A percentile compares a stretch with the other conserved stretches of the same genome.
Conservation (phyloP, 2,888 invertebrate genomes). For the Trichopoda pennipes region DNA sequence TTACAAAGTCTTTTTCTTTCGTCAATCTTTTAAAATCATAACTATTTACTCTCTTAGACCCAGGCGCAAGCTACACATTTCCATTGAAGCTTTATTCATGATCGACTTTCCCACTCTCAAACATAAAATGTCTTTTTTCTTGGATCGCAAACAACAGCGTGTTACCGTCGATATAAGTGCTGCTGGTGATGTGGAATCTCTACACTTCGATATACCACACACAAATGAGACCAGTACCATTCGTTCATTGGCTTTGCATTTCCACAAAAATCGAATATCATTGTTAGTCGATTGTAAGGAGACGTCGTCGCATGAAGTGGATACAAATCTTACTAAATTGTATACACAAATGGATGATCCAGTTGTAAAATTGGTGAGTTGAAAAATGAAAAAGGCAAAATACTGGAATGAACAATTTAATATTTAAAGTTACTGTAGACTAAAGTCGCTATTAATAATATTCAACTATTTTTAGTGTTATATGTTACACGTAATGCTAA, state of each 20-base stretch:
- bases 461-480: no score
- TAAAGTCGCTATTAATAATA: no score
- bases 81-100: conserved; percentile 81
- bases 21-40: no score
- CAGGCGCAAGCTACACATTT: conserved; percentile 80
- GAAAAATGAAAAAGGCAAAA: neutral
- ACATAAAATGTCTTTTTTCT: conserved; percentile 81
- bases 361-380: conserved; percentile 79
- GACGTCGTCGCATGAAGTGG: conserved; percentile 78
- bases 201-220: conserved; percentile 79
- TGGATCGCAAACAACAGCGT: conserved; percentile 80
- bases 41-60: conserved; percentile 73
- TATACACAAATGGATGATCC: conserved; percentile 81
- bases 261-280: conserved; percentile 78
- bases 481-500: no score
- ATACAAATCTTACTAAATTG: conserved; percentile 78
- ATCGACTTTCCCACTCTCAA: conserved; percentile 81
- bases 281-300: conserved; percentile 80
- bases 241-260: conserved; percentile 79
- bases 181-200: conserved; percentile 78
- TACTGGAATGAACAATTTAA: no score
- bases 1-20: no score
- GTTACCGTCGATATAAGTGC: conserved; percentile 80
- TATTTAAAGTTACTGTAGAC: no score
- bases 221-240: conserved; percentile 81